Conservation (phyloP, 2,888 invertebrate species). For the Theristus sp. region DNA sequence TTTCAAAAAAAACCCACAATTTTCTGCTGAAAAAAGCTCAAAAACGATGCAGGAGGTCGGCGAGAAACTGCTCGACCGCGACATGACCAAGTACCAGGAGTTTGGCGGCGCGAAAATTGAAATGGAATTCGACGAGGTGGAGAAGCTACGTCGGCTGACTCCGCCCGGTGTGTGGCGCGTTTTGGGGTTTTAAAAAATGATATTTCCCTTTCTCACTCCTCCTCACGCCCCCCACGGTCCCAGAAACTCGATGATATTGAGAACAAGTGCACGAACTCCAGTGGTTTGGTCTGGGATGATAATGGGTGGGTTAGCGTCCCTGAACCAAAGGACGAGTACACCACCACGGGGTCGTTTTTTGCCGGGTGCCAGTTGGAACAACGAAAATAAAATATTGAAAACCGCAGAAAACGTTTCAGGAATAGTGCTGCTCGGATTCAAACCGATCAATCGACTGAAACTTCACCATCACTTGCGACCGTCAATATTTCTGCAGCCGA, state of each 20-base stretch:
- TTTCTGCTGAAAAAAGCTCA: too few species aligned
- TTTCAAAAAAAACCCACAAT: too few species aligned
- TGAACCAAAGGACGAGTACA: too few species aligned
- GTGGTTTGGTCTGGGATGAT: too few species aligned
- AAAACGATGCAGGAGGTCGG: constrained; percentile 36
- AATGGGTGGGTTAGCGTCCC: too few species aligned
- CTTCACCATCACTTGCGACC: constrained; percentile 40
- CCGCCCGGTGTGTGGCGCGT: constrained; percentile 32
- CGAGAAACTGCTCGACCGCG: constrained; percentile 35
- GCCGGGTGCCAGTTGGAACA: background rate
- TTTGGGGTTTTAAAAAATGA: too few species aligned
- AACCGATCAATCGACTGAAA: constrained; percentile 30
- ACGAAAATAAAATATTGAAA: background rate
- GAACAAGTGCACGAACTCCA: too few species aligned
- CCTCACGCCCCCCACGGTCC: too few species aligned
- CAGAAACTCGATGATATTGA: too few species aligned
- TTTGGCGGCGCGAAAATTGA: constrained; percentile 32
- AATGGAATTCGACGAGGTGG: constrained; percentile 35
- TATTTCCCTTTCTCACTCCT: too few species aligned
- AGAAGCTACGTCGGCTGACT: constrained; percentile 30
- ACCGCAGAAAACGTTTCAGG: constrained; percentile 18
- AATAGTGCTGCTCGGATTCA: constrained; percentile 34
- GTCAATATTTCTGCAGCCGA: constrained; percentile 51
- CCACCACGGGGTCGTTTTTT: too few species aligned
- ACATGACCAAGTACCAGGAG: constrained; percentile 31